These are phyloP conservation scores for Neodiprion virginianus DNA, from an alignment of 1,140 invertebrate genomes.

Conservation along the genomic window DNA sequence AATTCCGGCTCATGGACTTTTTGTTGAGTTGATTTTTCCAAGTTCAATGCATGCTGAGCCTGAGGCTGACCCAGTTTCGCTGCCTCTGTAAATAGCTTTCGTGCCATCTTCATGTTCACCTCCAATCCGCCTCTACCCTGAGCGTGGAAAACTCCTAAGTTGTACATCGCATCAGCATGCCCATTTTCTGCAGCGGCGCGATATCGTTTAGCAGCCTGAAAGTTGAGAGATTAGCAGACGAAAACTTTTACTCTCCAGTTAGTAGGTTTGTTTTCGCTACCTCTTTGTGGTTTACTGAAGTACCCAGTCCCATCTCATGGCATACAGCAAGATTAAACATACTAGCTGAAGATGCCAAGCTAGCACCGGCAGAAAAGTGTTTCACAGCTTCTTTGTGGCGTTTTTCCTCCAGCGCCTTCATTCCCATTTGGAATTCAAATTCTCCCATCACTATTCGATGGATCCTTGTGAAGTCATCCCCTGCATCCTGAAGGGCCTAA, in stretches of 20 bases:
- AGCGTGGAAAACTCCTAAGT: conserved; percentile 69
- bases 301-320: conserved; percentile 68
- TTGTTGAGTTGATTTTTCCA: conserved; percentile 33
- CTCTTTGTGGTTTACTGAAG: conserved; percentile 62
- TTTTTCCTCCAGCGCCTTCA: conserved; percentile 51
- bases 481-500: conserved; percentile 45
- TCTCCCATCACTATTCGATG: conserved; percentile 48
- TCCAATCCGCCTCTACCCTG: conserved; percentile 67
- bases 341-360: conserved; percentile 64
- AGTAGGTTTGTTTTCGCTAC: conserved; percentile 43
- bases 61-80: conserved; percentile 66
- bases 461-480: conserved; percentile 38
- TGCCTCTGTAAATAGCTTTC: conserved; percentile 62
- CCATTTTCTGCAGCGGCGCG: conserved; percentile 63
- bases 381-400: conserved; percentile 51
- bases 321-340: conserved; percentile 69
- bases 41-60: conserved; percentile 61
- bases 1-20: background rate
- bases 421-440: conserved; percentile 51
- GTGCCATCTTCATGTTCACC: conserved; percentile 57
- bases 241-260: background rate
- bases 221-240: conserved; percentile 22
- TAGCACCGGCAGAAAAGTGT: conserved; percentile 62
- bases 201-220: conserved; percentile 68
- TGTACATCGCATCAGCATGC: conserved; percentile 69